phyloP scores from a whole-genome alignment of 2,113 vertebrate species.

The Megaceryle maxima region DNA sequence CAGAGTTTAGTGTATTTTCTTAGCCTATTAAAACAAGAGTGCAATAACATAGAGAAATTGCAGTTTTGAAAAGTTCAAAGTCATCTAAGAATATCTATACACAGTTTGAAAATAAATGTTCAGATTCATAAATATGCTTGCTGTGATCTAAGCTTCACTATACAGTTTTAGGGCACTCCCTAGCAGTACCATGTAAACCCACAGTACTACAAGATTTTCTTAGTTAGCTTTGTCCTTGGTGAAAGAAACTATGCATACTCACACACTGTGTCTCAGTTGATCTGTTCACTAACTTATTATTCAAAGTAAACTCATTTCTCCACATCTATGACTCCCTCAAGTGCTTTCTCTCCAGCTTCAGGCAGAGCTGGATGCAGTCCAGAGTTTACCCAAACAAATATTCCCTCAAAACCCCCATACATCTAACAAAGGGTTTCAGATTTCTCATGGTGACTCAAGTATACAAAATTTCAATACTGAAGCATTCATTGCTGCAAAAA shows the following conservation, averaged over 20 bases:
- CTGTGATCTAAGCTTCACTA: not conserved
- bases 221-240: not conserved
- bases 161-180: not conserved
- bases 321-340: not conserved
- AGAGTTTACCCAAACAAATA: not conserved
- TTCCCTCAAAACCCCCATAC: not conserved
- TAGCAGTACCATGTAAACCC: not conserved
- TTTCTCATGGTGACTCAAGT: not conserved
- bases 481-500: not conserved
- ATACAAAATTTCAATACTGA: not conserved
- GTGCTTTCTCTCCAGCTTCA: not conserved
- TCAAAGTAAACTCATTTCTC: not conserved
- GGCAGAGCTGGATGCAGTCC: not conserved
- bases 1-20: not conserved
- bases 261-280: not conserved
- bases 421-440: not conserved
- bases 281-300: not conserved
- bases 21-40: not conserved
- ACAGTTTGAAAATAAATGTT: not conserved
- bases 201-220: not conserved
- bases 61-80: not conserved
- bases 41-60: not conserved
- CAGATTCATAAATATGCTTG: not conserved
- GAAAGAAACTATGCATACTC: not conserved
- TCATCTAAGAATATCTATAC: not conserved